Conservation (phyloP, 2,888 invertebrate genomes). For the Coecobrya sp. region DNA sequence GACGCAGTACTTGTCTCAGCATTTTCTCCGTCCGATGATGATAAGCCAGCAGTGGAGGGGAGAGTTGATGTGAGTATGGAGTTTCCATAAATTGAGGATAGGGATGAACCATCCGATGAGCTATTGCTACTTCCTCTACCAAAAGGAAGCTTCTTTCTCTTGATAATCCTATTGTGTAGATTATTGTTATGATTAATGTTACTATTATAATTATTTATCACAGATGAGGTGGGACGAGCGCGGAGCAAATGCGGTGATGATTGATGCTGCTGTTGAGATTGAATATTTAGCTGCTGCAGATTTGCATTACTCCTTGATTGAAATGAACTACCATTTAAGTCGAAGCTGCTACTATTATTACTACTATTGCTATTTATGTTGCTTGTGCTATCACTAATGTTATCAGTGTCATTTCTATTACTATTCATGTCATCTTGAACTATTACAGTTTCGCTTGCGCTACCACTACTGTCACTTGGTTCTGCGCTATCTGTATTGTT, state of each 20-base stretch:
- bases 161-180: slow-evolving; percentile 83
- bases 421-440: not conserved
- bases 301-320: slow-evolving; percentile 71
- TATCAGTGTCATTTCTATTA: not conserved
- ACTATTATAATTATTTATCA: slow-evolving; percentile 83
- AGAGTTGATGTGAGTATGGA: slow-evolving; percentile 58
- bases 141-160: slow-evolving; percentile 80
- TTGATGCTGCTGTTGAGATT: slow-evolving; percentile 34
- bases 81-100: slow-evolving; percentile 67
- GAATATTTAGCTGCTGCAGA: not conserved
- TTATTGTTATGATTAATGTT: slow-evolving; percentile 71
- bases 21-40: slow-evolving; percentile 30
- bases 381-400: not conserved
- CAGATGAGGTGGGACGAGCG: slow-evolving; percentile 82
- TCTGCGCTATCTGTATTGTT: slow-evolving; percentile 45
- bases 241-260: slow-evolving; percentile 61
- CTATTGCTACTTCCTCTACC: slow-evolving; percentile 51
- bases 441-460: not conserved
- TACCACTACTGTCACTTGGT: slow-evolving; percentile 45
- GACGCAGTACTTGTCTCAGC: slow-evolving; percentile 38
- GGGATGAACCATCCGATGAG: slow-evolving; percentile 52
- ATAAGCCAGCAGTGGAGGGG: no score
- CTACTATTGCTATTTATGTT: slow-evolving; percentile 19
- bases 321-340: slow-evolving; percentile 60
- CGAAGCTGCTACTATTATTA: slow-evolving; percentile 48